These are phyloP conservation scores for Microchirus variegatus DNA, from an alignment of 2,797 vertebrate species.

Conservation along the genomic window DNA sequence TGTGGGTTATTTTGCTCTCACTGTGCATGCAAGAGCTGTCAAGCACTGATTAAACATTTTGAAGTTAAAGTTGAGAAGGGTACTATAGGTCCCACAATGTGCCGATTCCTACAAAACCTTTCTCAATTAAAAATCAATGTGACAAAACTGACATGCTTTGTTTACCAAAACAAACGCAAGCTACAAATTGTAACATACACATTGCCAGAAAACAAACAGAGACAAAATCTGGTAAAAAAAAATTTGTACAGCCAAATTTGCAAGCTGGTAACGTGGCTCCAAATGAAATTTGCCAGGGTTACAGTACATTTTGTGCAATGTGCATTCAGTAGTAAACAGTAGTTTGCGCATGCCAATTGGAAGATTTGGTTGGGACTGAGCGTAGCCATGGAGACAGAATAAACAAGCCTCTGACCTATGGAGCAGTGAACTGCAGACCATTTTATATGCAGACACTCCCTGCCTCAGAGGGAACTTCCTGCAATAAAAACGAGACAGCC, in stretches of 20 bases:
- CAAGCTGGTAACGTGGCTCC: constrained; percentile 75
- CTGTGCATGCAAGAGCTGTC: constrained; percentile 80
- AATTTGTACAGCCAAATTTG: constrained; percentile 78
- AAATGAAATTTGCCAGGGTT: constrained; percentile 73
- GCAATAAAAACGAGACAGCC: constrained; percentile 99
- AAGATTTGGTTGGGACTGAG: constrained; percentile 95
- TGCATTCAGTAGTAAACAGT: constrained; percentile 82
- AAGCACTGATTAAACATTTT: constrained; percentile 73
- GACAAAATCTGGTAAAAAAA: constrained; percentile 72
- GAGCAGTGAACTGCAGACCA: constrained; percentile 99
- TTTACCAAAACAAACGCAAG: constrained; percentile 85
- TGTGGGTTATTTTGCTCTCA: constrained; percentile 74
- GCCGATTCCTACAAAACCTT: constrained; percentile 73
- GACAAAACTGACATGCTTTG: constrained; percentile 83
- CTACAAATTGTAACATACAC: constrained; percentile 81
- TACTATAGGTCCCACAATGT: constrained; percentile 74
- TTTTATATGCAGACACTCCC: constrained; percentile 99
- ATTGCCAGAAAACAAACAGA: constrained; percentile 78
- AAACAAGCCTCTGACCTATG: constrained; percentile 99
- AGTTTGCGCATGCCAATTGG: constrained; percentile 87
- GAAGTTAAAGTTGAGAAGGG: constrained; percentile 85
- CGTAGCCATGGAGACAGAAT: constrained; percentile 99
- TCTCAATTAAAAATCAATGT: constrained; percentile 75
- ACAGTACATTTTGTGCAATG: constrained; percentile 81
- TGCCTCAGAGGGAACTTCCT: constrained; percentile 99